These are phyloP conservation scores for Acrocephalus scirpaceus DNA, from an alignment of 2,797 vertebrate genomes.

Conservation along the genomic window DNA sequence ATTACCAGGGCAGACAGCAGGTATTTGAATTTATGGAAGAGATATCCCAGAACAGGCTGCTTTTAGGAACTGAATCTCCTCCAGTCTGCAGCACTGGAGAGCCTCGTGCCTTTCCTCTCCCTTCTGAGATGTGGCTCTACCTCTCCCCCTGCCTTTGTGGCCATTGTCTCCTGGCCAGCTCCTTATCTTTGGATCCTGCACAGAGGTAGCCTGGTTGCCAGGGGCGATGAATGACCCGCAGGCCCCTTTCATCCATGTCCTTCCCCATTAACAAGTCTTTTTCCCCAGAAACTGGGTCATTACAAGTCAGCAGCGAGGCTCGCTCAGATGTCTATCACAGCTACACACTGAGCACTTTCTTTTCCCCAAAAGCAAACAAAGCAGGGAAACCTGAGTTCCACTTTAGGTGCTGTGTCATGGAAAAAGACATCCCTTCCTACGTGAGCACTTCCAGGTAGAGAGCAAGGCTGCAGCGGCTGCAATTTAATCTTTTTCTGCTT, in stretches of 20 bases:
- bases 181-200: constrained; percentile 8
- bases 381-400: neutral
- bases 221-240: constrained; percentile 39
- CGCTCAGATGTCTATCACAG: neutral
- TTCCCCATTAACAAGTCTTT: neutral
- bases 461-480: neutral
- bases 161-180: neutral
- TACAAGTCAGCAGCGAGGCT: neutral
- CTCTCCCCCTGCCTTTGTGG: neutral
- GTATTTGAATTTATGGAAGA: neutral
- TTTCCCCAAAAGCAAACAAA: neutral
- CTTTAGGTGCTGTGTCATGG: neutral
- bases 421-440: neutral
- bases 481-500: constrained; percentile 19
- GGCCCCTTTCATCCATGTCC: neutral
- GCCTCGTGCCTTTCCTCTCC: neutral
- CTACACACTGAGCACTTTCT: neutral
- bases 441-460: neutral
- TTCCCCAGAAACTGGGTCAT: constrained; percentile 26
- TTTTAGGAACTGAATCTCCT: neutral
- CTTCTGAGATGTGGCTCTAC: neutral
- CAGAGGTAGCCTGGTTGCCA: constrained; percentile 40
- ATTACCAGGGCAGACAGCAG: neutral
- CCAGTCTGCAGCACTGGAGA: neutral
- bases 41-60: neutral